Conservation (phyloP, 2,113 vertebrate species). For the Oxyura jamaicensis region DNA sequence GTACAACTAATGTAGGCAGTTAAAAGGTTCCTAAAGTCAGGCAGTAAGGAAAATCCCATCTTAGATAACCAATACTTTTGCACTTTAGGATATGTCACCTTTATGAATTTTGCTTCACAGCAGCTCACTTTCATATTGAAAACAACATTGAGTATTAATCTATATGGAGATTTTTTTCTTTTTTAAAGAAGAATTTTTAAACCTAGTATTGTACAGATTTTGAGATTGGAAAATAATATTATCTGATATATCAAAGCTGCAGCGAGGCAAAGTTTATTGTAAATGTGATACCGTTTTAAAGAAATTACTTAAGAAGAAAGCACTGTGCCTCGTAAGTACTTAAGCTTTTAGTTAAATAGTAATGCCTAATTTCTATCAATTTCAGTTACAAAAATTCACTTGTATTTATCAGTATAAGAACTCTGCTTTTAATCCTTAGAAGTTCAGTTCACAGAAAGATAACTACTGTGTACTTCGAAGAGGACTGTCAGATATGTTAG, state of each 20-base stretch:
- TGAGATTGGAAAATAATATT: neutral
- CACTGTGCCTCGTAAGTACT: neutral
- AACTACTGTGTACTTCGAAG: neutral
- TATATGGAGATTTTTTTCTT: neutral
- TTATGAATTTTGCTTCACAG: neutral
- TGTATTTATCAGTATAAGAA: neutral
- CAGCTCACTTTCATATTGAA: neutral
- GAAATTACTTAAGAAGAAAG: neutral
- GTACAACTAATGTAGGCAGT: neutral
- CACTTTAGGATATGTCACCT: neutral
- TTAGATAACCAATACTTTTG: neutral
- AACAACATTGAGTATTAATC: neutral
- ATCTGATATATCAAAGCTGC: neutral
- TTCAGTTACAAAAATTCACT: neutral
- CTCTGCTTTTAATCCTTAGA: neutral
- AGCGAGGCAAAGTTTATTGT: neutral
- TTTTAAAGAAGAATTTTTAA: neutral
- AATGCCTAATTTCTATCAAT: neutral
- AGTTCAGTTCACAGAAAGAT: neutral
- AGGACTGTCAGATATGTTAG: neutral
- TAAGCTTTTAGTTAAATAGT: neutral
- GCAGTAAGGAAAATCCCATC: neutral
- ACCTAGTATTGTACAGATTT: neutral
- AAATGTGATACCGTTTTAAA: neutral
- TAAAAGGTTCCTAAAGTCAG: neutral